Evolutionary conservation across 2,113 vertebrate species (phyloP).

Genomic region (Colossoma macropomum): DNA sequence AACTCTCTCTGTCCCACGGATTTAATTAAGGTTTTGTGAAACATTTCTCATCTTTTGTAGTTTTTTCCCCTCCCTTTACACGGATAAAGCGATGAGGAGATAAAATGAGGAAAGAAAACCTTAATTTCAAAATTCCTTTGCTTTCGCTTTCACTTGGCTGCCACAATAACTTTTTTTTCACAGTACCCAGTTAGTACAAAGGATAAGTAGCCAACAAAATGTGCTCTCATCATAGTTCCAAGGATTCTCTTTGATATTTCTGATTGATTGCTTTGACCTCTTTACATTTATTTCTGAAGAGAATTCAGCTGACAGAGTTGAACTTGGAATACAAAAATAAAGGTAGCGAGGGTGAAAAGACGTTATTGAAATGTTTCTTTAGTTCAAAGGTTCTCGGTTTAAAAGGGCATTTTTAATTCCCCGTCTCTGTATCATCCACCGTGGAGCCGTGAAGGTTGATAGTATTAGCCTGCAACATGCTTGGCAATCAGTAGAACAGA

Average conservation of each 20-base stretch:
- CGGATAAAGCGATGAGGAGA: slow-evolving; percentile 4
- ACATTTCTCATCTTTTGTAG: slow-evolving; percentile 39
- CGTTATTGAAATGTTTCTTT: slow-evolving; percentile 84
- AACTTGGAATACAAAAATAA: slow-evolving; percentile 84
- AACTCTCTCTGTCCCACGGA: slow-evolving; percentile 9
- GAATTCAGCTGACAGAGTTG: slow-evolving; percentile 84
- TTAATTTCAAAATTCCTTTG: slow-evolving; percentile 54
- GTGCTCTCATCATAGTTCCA: slow-evolving; percentile 83
- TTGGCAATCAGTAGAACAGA: slow-evolving; percentile 23
- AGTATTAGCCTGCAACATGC: slow-evolving; percentile 60
- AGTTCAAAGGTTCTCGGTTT: slow-evolving; percentile 94
- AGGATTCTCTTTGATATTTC: slow-evolving; percentile 95
- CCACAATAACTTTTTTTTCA: slow-evolving; percentile 71
- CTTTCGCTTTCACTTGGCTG: slow-evolving; percentile 7
- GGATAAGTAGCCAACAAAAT: slow-evolving; percentile 85
- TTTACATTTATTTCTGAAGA: slow-evolving; percentile 85
- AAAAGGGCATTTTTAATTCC: slow-evolving; percentile 98
- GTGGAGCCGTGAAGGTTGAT: slow-evolving; percentile 71
- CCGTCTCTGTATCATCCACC: slow-evolving; percentile 70
- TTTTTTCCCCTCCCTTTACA: slow-evolving; percentile 22
- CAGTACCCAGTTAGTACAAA: slow-evolving; percentile 84
- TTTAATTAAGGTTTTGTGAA: slow-evolving; percentile 22
- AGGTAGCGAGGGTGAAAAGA: slow-evolving; percentile 55
- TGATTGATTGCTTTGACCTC: slow-evolving; percentile 92
- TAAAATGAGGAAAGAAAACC: slow-evolving; percentile 27